Percentiles rank a stretch among this genome's conserved stretches.
Conservation (phyloP, 1,140 invertebrate genomes). For the Drosophila malerkotliana region DNA sequence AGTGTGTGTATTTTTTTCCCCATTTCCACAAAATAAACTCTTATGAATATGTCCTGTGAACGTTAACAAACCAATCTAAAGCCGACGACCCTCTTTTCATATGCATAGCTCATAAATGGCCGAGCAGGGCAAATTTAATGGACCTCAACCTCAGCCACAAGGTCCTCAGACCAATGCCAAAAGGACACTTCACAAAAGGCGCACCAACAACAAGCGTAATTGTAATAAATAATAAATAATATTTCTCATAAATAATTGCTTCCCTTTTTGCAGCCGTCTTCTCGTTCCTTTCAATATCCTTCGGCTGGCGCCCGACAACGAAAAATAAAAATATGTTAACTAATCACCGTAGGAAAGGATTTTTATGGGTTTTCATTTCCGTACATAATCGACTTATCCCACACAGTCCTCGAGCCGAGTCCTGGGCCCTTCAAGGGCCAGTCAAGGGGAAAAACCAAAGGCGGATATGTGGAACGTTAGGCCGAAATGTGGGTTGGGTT, state of each 20-base stretch:
- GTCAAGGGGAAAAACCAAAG: conserved; percentile 80
- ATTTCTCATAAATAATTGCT: conserved; percentile 83
- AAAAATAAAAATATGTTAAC: conserved; percentile 80
- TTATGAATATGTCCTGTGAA: conserved; percentile 25
- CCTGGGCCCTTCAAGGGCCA: conserved; percentile 39
- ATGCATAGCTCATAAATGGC: conserved; percentile 70
- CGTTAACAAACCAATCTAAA: conserved; percentile 35
- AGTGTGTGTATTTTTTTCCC: background rate
- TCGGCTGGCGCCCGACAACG: conserved; percentile 33
- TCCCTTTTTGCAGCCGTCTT: conserved; percentile 39
- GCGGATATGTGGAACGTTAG: conserved; percentile 81
- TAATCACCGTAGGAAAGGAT: conserved; percentile 84
- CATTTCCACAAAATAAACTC: conserved; percentile 12
- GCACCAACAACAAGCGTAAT: conserved; percentile 30
- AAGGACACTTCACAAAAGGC: conserved; percentile 25
- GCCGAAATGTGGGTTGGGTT: conserved; percentile 5
- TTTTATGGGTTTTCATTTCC: conserved; percentile 84
- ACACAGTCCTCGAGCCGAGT: conserved; percentile 23
- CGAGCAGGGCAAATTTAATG: conserved; percentile 62
- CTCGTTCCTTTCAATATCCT: conserved; percentile 5
- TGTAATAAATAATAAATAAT: conserved; percentile 83
- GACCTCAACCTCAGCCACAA: conserved; percentile 62
- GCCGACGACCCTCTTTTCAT: conserved; percentile 52
- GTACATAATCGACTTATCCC: conserved; percentile 75
- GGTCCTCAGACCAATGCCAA: conserved; percentile 20